Evolutionary conservation across 2,797 vertebrate species (phyloP).

Genomic region (Gephyroberyx darwinii): DNA sequence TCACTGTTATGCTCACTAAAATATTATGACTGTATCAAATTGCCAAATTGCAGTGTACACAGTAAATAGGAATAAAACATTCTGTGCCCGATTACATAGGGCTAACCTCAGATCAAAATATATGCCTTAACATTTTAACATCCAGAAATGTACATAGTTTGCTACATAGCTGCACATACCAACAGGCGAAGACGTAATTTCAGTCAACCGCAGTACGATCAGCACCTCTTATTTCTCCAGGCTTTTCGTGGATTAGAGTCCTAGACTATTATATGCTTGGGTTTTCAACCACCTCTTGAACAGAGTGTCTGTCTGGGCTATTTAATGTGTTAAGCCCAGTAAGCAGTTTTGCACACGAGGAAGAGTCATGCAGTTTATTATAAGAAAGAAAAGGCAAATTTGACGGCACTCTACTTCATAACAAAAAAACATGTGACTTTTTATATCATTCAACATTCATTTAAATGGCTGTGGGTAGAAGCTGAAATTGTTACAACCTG

Average conservation of each 20-base stretch:
- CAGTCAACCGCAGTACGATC: slow-evolving; percentile 34
- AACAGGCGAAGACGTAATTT: slow-evolving; percentile 41
- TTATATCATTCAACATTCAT: slow-evolving; percentile 23
- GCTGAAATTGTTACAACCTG: slow-evolving; percentile 51
- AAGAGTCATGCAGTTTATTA: slow-evolving; percentile 12
- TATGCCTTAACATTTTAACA: neutral
- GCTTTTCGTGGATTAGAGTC: slow-evolving; percentile 54
- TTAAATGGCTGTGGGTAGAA: slow-evolving; percentile 42
- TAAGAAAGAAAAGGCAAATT: slow-evolving; percentile 16
- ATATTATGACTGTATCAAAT: slow-evolving; percentile 7
- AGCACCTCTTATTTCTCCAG: slow-evolving; percentile 42
- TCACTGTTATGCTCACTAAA: neutral
- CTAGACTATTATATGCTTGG: slow-evolving; percentile 61
- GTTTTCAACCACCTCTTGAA: slow-evolving; percentile 58
- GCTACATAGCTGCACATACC: slow-evolving; percentile 1
- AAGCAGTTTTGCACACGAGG: slow-evolving; percentile 49
- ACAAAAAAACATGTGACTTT: slow-evolving; percentile 30
- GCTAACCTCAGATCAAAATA: neutral
- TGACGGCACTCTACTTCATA: slow-evolving; percentile 10
- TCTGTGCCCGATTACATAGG: neutral
- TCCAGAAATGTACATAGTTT: slow-evolving; percentile 21
- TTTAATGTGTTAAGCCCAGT: slow-evolving; percentile 41
- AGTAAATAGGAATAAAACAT: neutral
- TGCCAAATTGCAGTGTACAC: neutral
- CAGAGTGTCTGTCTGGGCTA: slow-evolving; percentile 52